Evolutionary conservation across 2,113 vertebrate genomes (phyloP).

Genomic region (Chamaea fasciata): DNA sequence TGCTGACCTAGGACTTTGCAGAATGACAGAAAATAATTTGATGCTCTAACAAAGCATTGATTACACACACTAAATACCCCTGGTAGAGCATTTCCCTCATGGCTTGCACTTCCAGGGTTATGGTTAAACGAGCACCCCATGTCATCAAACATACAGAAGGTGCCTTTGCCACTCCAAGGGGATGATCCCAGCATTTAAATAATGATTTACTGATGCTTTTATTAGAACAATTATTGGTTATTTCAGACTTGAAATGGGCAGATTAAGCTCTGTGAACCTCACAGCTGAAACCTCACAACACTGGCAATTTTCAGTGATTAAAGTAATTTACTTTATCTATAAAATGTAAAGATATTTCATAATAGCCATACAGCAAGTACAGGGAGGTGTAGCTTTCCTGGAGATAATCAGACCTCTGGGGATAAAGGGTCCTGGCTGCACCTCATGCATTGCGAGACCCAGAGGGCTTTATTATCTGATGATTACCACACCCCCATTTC

Average conservation of each 20-base stretch:
- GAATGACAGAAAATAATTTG: conserved; percentile 23
- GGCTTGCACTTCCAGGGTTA: conserved; percentile 18
- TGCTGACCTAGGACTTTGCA: conserved; percentile 36
- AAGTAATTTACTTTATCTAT: conserved; percentile 67
- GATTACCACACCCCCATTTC: conserved; percentile 72
- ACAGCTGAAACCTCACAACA: conserved; percentile 55
- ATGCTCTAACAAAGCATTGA: conserved; percentile 34
- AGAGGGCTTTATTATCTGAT: conserved; percentile 79
- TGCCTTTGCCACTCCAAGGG: conserved; percentile 54
- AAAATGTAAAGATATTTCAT: conserved; percentile 64
- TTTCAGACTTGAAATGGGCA: conserved; percentile 65
- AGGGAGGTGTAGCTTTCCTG: conserved; percentile 69
- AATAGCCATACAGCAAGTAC: conserved; percentile 62
- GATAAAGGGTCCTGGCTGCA: conserved; percentile 67
- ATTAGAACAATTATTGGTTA: conserved; percentile 74
- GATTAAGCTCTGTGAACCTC: conserved; percentile 50
- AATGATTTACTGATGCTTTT: conserved; percentile 68
- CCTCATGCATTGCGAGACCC: conserved; percentile 63
- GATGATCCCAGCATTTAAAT: conserved; percentile 65
- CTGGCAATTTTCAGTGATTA: conserved; percentile 48
- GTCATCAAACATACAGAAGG: conserved; percentile 50
- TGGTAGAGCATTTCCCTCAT: conserved; percentile 19
- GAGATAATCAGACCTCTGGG: conserved; percentile 77
- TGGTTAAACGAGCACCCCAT: conserved; percentile 33
- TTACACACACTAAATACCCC: background rate